Base-by-base conservation (phyloP, 2,888 invertebrate species). In the Thymelicus lineola region DNA sequence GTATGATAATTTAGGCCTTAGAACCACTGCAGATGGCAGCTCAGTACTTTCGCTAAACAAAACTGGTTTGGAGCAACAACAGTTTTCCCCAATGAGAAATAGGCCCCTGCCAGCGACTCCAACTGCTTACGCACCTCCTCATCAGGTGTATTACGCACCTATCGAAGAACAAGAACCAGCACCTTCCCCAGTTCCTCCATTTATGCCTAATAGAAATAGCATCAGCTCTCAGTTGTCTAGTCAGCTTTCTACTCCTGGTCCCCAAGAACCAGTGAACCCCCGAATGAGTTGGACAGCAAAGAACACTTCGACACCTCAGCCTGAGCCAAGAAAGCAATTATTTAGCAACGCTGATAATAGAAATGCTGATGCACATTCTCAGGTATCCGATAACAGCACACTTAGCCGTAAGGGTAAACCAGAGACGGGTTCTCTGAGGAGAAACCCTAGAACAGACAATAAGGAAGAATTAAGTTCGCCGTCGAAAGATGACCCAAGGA, bases 11-110 rank as follows among this genome's bases (percentile, higher is more conserved):
- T 90, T 98, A 60, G 98, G 98, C 0, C 89, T 96, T 17, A 94
- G 98, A 65, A 97, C 97, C 17, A 97, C 98, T 17, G 97, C 97
- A 17, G 96, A 97, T 74, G 98, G 98, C n/a, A 97, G 97, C 82
- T 97, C 97, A 4, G 96, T 95, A 12, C 88, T 97, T 45, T 97
- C 97, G 68, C 85, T 98, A 69, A 97, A 97, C 84, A 97, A 97
- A 89, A 93, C 95, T 35, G 95, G 95, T 9, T 85, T 95, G 72
- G 94, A 95, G 77, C 86, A 83, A 14, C 86, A 83, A 14, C 93
- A 86, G 62, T 93, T 92, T 74, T 94, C 89, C 65, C 95, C 94
- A 14, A 96, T 96, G 95, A 94, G 95, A 62, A 95, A 95, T 75
- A 91, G 95, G 76, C 96, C 95, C 1, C 79, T 96, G 61, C 96